A percentile compares a stretch with the other conserved stretches of the same genome.
These are phyloP conservation scores for Lethenteron camtschaticum DNA, from an alignment of 2,113 vertebrate genomes.

Conservation along the genomic window DNA sequence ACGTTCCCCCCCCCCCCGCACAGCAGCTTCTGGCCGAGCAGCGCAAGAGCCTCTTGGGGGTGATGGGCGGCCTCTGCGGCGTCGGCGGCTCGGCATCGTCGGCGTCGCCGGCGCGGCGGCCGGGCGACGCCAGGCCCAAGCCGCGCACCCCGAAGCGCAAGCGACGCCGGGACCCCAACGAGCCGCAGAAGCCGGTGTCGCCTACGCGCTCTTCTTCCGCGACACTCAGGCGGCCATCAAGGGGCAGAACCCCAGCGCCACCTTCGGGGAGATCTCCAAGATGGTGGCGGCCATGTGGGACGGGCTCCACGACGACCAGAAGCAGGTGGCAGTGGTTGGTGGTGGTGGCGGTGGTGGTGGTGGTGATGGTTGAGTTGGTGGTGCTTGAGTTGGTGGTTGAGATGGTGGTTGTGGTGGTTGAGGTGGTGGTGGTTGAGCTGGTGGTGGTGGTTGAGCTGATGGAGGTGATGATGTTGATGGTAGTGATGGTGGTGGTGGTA, in stretches of 20 bases:
- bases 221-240: slow-evolving; percentile 75
- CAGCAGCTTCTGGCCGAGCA: no score
- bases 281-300: slow-evolving; percentile 89
- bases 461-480: neutral
- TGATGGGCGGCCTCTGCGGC: no score
- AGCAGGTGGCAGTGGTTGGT: slow-evolving; percentile 21
- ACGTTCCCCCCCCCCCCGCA: no score
- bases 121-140: slow-evolving; percentile 7
- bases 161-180: slow-evolving; percentile 56
- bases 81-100: no score
- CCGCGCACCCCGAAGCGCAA: slow-evolving; percentile 29
- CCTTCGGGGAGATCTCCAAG: slow-evolving; percentile 66
- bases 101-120: no score
- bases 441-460: neutral
- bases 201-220: slow-evolving; percentile 64
- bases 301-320: slow-evolving; percentile 69
- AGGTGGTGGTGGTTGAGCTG: neutral
- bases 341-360: no score
- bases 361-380: no score
- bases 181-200: slow-evolving; percentile 65
- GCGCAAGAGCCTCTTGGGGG: no score
- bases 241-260: slow-evolving; percentile 64
- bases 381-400: neutral
- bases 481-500: neutral
- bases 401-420: neutral